Base-by-base conservation (phyloP, 2,113 vertebrate genomes). In the Protobothrops flavoviridis region DNA sequence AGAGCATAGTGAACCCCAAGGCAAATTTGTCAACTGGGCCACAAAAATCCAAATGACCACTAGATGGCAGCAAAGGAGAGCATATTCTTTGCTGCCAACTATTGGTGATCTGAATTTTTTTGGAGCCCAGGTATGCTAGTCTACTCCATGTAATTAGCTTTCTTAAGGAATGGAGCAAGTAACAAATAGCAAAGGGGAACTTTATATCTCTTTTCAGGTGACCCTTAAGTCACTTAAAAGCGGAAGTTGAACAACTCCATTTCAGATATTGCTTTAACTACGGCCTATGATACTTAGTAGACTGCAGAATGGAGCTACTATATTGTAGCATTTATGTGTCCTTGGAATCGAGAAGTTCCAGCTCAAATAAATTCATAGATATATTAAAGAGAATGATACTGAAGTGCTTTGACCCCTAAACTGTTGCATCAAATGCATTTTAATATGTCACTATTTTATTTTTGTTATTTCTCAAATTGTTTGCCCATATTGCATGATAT, bases 221-320 rank as follows among this genome's bases (percentile, higher is more conserved):
- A 64, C 29, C 59, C 26, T 4, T 26, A 61, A 26, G 26, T 29
- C 1, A 61, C 57, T 29, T 55, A n/a, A 0, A 0, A 0, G 0
- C 39, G 29, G 50, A 7, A 5, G 0, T 0, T 0, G 20, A 1
- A 11, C 9, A 87, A 43, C 17, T 3, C 0, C 5, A 7, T 15
- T 92, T 59, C 81, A 86, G 57, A 86, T 50, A 4, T 29, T 13
- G 11, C 21, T 2, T 23, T 39, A 52, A 10, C 57, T n/a, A 53
- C 26, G 20, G 17, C 23, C n/a, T 13, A 21, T 8, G 33, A 39
- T 81, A 81, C 39, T 59, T 29, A 10, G 24, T 4, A 57, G 23
- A 23, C 13, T 45, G 13, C 24, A 59, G 57, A 24, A 74, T n/a
- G 61, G 59, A 13, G 48, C 33, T 17, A 55, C 53, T 69, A 23